These are phyloP conservation scores for Clusia tigrina DNA, from an alignment of 2,888 invertebrate species.

Conservation along the genomic window DNA sequence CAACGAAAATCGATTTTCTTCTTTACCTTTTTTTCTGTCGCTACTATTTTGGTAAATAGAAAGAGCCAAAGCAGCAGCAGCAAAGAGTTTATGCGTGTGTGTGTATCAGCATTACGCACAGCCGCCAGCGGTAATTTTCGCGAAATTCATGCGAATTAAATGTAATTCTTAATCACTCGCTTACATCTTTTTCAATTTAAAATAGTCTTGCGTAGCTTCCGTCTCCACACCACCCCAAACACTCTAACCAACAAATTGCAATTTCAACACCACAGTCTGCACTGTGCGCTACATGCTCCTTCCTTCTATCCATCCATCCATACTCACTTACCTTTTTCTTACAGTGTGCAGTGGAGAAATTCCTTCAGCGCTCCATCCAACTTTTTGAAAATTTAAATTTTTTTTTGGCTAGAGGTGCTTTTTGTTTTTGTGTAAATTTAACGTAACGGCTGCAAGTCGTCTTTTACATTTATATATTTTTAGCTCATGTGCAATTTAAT, in stretches of 20 bases:
- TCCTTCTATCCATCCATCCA: too few relatives aligned
- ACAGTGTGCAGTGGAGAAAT: constrained; percentile 29
- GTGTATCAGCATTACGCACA: background rate
- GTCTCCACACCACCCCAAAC: background rate
- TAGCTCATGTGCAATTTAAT: constrained; percentile 4
- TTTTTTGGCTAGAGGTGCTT: too few relatives aligned
- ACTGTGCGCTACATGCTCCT: too few relatives aligned
- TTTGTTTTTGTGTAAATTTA: constrained; percentile 18
- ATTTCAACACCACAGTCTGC: too few relatives aligned
- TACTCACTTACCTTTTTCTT: constrained; percentile 22
- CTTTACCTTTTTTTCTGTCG: constrained; percentile 37
- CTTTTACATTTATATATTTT: constrained; percentile 14
- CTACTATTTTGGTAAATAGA: background rate
- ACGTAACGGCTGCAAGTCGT: background rate
- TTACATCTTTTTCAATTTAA: background rate
- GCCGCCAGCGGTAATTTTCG: background rate
- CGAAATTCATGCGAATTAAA: background rate
- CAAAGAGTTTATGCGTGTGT: background rate
- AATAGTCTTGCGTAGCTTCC: background rate
- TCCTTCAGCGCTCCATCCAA: constrained; percentile 20
- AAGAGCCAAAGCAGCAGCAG: background rate
- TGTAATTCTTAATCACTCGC: background rate
- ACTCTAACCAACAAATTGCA: too few relatives aligned
- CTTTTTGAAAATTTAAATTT: constrained; percentile 14
- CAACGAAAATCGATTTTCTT: constrained; percentile 51